Evolutionary conservation across 2,888 invertebrate genomes (phyloP), one percentile per base, ranked within the genome.

Genomic region (Apamea monoglypha): DNA sequence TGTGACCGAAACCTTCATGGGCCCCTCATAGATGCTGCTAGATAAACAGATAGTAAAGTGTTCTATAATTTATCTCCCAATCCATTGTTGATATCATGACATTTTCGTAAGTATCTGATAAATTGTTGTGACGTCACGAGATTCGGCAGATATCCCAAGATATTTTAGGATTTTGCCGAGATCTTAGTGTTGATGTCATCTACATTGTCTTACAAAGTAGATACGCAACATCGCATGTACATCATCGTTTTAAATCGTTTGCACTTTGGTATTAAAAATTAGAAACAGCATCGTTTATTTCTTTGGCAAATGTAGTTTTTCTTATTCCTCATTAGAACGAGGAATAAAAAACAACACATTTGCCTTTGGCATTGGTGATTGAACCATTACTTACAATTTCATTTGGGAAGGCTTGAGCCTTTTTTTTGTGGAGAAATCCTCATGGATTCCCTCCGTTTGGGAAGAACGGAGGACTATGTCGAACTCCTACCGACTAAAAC

Each of bases 41-140:
- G 10, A 53, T n/a, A 70, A 0, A 40, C 8, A 36, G 44, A 36
- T 8, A 74, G 16, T 40, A 21, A n/a, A 61, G 32, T 50, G 29
- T 1, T 25, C 25, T 40, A 4, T 0, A 44, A 8, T 53, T 66
- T 71, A 82, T 80, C 74, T 61, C 16, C 12, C 21, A 50, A 80
- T 84, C 74, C 36, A 83, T 84, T 83, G 36, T 80, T 63, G 1
- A 68, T 84, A 83, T 80, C 82, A 56, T 71, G 82, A 84, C 80
- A 84, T 50, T n/a, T 69, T 40, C 44, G 47, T 47, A 67, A 16
- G n/a, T 36, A 50, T 64, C 82, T 32, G 80, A 83, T 71, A 71
- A 67, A 71, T 0, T 16, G 1, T 1, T 0, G 18, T 74, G 67
- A 80, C 67, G 80, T 74, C 74, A 80, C 61, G 7, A 18, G 21